These are phyloP conservation scores for Berghia stephanieae DNA, from an alignment of 1,140 invertebrate genomes.

Conservation along the genomic window DNA sequence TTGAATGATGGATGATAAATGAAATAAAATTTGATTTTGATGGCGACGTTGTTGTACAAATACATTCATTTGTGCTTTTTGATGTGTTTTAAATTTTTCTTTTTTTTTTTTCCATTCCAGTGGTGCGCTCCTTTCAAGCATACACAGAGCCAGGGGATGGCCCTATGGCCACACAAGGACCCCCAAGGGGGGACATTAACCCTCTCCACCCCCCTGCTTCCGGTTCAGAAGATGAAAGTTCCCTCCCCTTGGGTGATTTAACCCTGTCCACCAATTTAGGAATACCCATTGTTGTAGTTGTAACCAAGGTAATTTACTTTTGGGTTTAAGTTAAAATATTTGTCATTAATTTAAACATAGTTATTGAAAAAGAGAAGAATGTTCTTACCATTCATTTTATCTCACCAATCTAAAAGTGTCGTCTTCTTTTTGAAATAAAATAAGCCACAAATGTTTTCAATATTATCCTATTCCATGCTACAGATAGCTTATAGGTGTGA, in stretches of 20 bases:
- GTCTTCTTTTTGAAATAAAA: too few relatives aligned
- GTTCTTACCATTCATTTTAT: too few relatives aligned
- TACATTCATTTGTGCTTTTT: neutral
- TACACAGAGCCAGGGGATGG: slow-evolving; percentile 96
- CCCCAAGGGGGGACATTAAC: slow-evolving; percentile 67
- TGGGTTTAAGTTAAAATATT: neutral
- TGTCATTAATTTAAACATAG: neutral
- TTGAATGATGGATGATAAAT: too few relatives aligned
- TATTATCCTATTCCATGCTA: too few relatives aligned
- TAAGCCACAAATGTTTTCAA: too few relatives aligned
- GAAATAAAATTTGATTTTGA: too few relatives aligned
- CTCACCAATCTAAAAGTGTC: too few relatives aligned
- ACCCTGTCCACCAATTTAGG: slow-evolving; percentile 93
- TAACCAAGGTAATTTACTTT: neutral
- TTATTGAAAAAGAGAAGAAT: neutral
- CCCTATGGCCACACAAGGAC: slow-evolving; percentile 68
- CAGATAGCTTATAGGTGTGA: too few relatives aligned
- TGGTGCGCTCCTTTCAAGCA: slow-evolving; percentile 90
- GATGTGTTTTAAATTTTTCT: slow-evolving; percentile 1
- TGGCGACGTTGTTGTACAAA: neutral
- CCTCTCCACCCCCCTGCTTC: slow-evolving; percentile 57
- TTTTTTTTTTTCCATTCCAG: slow-evolving; percentile 64
- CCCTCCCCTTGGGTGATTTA: slow-evolving; percentile 84
- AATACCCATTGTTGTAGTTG: slow-evolving; percentile 82
- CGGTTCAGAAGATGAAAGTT: slow-evolving; percentile 66